Evolutionary conservation across 2,888 invertebrate genomes (phyloP).

Genomic region (Chironomus riparius): DNA sequence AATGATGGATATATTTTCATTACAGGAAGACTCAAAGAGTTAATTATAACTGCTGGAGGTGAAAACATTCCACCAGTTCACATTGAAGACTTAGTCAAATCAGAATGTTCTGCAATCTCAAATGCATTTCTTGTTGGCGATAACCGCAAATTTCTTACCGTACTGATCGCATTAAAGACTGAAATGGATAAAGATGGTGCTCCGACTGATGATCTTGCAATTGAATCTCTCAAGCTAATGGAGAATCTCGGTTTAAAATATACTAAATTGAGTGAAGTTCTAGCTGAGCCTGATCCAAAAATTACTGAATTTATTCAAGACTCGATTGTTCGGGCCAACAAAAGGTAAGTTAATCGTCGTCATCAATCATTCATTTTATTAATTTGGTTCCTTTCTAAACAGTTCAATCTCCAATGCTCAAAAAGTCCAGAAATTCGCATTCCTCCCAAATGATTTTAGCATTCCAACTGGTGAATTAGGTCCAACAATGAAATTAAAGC

Average conservation of each 20-base stretch:
- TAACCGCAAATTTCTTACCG: slow-evolving; percentile 72
- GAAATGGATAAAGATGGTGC: slow-evolving; percentile 63
- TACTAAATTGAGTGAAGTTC: slow-evolving; percentile 61
- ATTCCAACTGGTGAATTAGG: slow-evolving; percentile 79
- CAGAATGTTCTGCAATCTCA: slow-evolving; percentile 65
- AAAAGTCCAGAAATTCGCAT: slow-evolving; percentile 78
- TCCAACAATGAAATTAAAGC: slow-evolving; percentile 79
- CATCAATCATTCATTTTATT: no score
- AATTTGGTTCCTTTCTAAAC: neutral
- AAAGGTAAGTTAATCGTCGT: neutral
- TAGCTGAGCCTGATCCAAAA: slow-evolving; percentile 52
- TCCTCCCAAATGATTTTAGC: slow-evolving; percentile 79
- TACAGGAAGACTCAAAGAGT: slow-evolving; percentile 70
- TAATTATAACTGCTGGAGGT: slow-evolving; percentile 88
- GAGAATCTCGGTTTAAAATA: slow-evolving; percentile 54
- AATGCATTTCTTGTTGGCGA: slow-evolving; percentile 84
- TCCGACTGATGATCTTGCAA: slow-evolving; percentile 59
- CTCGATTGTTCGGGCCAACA: slow-evolving; percentile 1
- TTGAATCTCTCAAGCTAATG: slow-evolving; percentile 61
- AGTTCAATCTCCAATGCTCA: slow-evolving; percentile 80
- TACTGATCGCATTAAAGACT: slow-evolving; percentile 75
- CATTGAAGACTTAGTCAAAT: slow-evolving; percentile 73
- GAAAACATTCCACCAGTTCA: slow-evolving; percentile 85
- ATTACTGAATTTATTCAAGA: slow-evolving; percentile 1
- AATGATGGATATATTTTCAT: slow-evolving; percentile 63